These are phyloP conservation scores for Tamandua tetradactyla DNA, from an alignment of 2,797 vertebrate genomes.

Conservation along the genomic window DNA sequence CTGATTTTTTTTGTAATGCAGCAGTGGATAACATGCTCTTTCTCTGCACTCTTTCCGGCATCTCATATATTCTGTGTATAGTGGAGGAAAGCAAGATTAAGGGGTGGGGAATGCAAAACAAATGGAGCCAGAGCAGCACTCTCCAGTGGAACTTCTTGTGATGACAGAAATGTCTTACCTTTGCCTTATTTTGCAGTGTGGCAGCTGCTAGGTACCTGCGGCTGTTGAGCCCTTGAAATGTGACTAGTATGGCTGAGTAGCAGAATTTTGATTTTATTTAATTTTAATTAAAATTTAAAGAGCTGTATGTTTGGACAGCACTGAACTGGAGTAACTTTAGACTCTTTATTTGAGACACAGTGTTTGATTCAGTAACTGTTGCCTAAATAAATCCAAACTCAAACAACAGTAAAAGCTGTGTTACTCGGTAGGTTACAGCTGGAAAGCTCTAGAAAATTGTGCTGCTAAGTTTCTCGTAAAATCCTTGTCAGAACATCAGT, in stretches of 20 bases:
- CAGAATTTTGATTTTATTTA: background rate
- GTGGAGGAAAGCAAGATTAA: background rate
- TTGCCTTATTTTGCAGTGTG: rapidly evolving
- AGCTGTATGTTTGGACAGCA: background rate
- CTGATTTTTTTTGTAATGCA: no score
- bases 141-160: rapidly evolving
- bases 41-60: background rate
- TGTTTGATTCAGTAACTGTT: background rate
- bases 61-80: rapidly evolving
- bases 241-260: background rate
- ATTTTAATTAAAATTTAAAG: conserved; percentile 5
- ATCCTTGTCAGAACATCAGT: background rate
- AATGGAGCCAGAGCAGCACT: background rate
- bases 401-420: background rate
- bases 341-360: background rate
- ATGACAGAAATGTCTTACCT: rapidly evolving
- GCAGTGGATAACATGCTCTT: background rate
- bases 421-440: background rate
- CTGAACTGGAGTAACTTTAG: background rate
- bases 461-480: background rate
- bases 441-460: conserved; percentile 27
- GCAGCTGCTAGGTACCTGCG: background rate
- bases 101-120: rapidly evolving
- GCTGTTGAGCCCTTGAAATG: background rate
- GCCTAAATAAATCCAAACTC: background rate